phyloP scores from a whole-genome alignment of 2,113 vertebrate species.

The Promerops cafer region DNA sequence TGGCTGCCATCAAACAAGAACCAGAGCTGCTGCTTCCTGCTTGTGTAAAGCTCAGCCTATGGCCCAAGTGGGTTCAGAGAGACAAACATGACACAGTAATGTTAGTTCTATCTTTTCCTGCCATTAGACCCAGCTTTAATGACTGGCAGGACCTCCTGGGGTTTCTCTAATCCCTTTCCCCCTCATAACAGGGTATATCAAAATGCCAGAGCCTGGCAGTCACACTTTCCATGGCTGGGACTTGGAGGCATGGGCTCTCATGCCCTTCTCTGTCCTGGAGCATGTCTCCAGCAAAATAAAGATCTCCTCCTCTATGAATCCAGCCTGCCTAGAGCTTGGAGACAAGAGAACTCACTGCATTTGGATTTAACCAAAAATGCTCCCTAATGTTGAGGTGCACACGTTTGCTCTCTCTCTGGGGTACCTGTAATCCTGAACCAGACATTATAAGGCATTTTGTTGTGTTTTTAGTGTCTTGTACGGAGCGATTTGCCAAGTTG shows the following conservation, averaged over 20 bases:
- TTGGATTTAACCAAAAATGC: not conserved
- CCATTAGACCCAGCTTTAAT: not conserved
- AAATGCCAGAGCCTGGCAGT: not conserved
- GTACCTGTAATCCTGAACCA: not conserved
- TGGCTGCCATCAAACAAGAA: not conserved
- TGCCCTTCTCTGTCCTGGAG: not conserved
- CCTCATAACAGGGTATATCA: fast-evolving
- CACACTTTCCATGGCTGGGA: not conserved
- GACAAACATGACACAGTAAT: not conserved
- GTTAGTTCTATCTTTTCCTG: not conserved
- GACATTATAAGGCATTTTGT: not conserved
- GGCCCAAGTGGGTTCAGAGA: fast-evolving
- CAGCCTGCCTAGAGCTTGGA: not conserved
- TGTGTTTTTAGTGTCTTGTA: not conserved
- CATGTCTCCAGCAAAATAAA: not conserved
- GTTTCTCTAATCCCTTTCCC: not conserved
- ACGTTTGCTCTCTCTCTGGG: not conserved
- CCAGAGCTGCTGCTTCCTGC: not conserved
- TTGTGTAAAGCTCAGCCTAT: not conserved
- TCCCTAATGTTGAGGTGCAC: not conserved
- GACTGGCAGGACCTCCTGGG: not conserved
- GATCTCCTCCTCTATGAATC: not conserved
- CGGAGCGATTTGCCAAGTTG: fast-evolving
- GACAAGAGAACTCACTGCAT: not conserved
- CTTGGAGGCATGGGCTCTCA: not conserved